phyloP scores from a whole-genome alignment of 1,140 invertebrate species.

The Sminthurinus signatus region DNA sequence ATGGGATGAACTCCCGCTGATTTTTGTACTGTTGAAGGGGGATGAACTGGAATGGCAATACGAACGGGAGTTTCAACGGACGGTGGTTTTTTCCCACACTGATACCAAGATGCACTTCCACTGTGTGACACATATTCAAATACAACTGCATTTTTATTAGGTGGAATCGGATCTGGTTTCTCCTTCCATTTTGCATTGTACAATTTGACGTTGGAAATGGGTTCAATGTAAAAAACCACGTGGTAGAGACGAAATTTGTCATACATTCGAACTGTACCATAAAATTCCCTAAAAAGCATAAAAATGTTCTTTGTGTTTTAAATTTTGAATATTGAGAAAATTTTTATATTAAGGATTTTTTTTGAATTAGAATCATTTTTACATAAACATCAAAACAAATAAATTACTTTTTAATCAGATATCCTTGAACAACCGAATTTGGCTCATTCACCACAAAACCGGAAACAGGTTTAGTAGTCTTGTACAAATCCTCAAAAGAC shows the following conservation, averaged over 20 bases:
- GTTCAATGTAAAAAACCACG: constrained; percentile 27
- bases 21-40: no score
- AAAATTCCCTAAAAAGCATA: constrained; percentile 21
- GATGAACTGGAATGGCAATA: no score
- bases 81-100: no score
- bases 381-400: neutral
- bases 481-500: neutral
- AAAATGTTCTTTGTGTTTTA: no score
- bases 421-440: neutral
- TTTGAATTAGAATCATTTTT: neutral
- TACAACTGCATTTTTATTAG: constrained; percentile 18
- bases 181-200: neutral
- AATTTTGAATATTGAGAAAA: neutral
- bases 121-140: constrained; percentile 18
- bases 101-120: neutral
- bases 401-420: neutral
- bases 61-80: no score
- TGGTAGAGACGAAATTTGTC: constrained; percentile 12
- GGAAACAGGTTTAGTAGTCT: neutral
- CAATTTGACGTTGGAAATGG: constrained; percentile 5
- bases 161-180: neutral
- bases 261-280: constrained; percentile 25
- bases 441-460: neutral
- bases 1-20: no score
- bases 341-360: neutral